Conservation (phyloP, 2,113 vertebrate species). For the Illadopsis cleaveri region DNA sequence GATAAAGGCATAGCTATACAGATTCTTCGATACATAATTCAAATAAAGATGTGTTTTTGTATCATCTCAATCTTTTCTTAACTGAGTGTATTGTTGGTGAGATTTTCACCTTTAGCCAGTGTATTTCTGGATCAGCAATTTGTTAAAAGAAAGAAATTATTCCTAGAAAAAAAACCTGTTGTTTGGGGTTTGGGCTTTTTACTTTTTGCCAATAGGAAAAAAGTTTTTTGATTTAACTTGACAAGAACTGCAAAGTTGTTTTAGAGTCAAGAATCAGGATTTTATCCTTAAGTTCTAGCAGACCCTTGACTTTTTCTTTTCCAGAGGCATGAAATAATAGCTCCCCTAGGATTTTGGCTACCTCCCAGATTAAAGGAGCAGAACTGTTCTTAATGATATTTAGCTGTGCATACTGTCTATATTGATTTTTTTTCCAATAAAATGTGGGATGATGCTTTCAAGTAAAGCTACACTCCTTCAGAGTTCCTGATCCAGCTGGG, state of each 20-base stretch:
- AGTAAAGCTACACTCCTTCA: not conserved
- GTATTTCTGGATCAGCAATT: not conserved
- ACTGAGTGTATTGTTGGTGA: not conserved
- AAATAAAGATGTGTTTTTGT: not conserved
- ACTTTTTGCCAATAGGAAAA: not conserved
- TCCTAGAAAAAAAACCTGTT: not conserved
- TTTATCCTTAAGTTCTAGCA: not conserved
- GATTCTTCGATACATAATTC: rapidly evolving
- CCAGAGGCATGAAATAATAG: not conserved
- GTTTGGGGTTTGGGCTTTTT: rapidly evolving
- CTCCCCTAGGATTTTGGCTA: not conserved
- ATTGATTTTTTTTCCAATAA: not conserved
- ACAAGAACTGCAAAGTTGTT: not conserved
- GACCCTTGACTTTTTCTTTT: not conserved
- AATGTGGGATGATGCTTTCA: not conserved
- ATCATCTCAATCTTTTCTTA: not conserved
- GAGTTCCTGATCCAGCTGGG: not conserved
- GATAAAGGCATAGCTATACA: not conserved
- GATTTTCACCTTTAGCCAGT: not conserved
- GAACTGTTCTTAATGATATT: not conserved
- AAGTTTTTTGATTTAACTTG: not conserved
- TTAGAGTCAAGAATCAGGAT: not conserved
- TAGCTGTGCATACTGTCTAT: not conserved
- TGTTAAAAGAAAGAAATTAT: not conserved
- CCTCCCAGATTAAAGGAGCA: not conserved